Conservation (phyloP, 2,113 vertebrate species). For the Microcebus lehilahytsara region DNA sequence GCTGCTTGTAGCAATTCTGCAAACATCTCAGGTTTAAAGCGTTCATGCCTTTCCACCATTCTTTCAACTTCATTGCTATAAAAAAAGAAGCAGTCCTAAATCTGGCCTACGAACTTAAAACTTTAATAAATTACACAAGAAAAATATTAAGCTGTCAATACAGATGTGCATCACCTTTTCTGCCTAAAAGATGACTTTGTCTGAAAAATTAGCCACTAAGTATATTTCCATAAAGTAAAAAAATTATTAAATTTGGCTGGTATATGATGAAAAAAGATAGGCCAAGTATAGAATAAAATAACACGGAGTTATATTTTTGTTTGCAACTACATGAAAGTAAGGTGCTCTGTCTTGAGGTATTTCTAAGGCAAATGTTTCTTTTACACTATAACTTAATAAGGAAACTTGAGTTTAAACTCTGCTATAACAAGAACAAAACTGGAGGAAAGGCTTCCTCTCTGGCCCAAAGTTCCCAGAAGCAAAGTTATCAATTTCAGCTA, state of each 20-base stretch:
- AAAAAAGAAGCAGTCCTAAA: conserved; percentile 41
- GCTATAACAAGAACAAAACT: not conserved
- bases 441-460: not conserved
- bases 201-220: conserved; percentile 13
- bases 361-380: not conserved
- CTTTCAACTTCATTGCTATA: conserved; percentile 92
- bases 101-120: not conserved
- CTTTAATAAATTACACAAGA: not conserved
- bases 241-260: not conserved
- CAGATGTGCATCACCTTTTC: not conserved
- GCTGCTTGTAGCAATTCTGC: conserved; percentile 95
- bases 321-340: not conserved
- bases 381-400: not conserved
- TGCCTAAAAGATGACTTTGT: not conserved
- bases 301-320: not conserved
- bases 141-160: not conserved
- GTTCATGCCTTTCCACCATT: conserved; percentile 89
- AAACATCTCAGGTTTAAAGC: conserved; percentile 93
- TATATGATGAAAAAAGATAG: not conserved
- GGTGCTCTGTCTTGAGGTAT: not conserved
- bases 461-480: not conserved
- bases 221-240: not conserved
- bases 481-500: not conserved
- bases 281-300: not conserved
- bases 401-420: not conserved